phyloP scores from a whole-genome alignment of 1,140 invertebrate species.

The Schlechtendalia chinensis region DNA sequence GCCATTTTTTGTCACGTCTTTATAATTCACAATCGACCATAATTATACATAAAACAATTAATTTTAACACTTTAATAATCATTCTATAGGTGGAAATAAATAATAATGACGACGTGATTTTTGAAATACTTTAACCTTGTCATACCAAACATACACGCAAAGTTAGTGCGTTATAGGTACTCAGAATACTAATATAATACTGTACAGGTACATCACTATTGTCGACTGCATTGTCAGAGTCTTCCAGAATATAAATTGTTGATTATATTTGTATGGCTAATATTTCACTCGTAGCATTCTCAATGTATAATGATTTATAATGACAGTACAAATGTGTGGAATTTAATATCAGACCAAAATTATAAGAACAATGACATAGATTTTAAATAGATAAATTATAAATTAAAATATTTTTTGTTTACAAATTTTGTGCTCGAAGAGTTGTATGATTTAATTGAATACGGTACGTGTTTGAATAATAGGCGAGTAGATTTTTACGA shows the following conservation, averaged over 20 bases:
- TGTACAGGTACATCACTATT: background rate
- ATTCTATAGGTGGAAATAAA: background rate
- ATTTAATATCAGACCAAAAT: background rate
- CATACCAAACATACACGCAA: too few relatives aligned
- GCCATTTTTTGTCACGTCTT: too few relatives aligned
- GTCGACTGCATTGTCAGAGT: background rate
- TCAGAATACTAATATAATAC: constrained; percentile 17
- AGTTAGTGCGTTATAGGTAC: background rate
- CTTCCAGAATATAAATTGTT: constrained; percentile 28
- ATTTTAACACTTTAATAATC: too few relatives aligned
- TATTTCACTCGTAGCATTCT: background rate
- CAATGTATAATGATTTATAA: background rate
- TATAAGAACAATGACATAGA: background rate
- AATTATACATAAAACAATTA: too few relatives aligned
- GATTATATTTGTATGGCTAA: background rate
- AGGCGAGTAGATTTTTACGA: background rate
- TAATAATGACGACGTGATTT: background rate
- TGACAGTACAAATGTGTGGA: background rate
- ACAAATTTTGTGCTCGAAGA: background rate
- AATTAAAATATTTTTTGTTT: background rate
- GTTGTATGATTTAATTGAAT: background rate
- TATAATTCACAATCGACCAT: too few relatives aligned
- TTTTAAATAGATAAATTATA: too few relatives aligned
- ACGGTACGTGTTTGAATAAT: background rate
- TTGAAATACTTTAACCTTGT: constrained; percentile 25